A percentile compares a stretch with the other conserved stretches of the same genome.
Conservation (phyloP, 2,797 vertebrate genomes). For the Phalloptychus januarius region DNA sequence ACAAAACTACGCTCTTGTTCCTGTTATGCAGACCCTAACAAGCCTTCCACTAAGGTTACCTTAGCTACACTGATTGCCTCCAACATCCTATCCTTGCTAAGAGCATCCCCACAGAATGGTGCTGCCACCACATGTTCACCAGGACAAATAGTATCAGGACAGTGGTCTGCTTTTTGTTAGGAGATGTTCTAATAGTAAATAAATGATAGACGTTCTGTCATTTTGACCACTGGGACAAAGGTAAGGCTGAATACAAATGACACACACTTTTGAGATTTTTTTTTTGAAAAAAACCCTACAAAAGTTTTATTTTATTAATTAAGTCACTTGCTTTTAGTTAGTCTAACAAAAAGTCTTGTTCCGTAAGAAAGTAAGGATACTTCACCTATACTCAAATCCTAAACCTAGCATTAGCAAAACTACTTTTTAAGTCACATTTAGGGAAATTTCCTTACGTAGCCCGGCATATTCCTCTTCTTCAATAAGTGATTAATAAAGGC, state of each 20-base stretch:
- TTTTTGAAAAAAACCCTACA: background rate
- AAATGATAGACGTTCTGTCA: no score
- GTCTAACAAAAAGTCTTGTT: background rate
- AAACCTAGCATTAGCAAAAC: background rate
- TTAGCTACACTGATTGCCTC: no score
- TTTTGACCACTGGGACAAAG: background rate
- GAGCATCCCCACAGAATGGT: no score
- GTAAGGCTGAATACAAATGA: background rate
- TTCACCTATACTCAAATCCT: no score
- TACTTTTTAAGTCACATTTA: background rate
- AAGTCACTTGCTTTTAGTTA: background rate
- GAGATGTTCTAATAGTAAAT: no score
- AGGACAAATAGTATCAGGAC: no score
- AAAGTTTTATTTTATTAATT: background rate
- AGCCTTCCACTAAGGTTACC: no score
- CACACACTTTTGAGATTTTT: background rate
- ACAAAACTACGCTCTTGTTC: no score
- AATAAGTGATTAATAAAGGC: background rate
- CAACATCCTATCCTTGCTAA: no score
- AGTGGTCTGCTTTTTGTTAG: no score
- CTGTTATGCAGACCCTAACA: no score
- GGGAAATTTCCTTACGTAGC: background rate
- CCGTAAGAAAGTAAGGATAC: background rate
- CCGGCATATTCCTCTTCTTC: background rate
- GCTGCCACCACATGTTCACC: no score